phyloP scores from a whole-genome alignment of 2,797 vertebrate genomes.

The Nannoperca australis region DNA sequence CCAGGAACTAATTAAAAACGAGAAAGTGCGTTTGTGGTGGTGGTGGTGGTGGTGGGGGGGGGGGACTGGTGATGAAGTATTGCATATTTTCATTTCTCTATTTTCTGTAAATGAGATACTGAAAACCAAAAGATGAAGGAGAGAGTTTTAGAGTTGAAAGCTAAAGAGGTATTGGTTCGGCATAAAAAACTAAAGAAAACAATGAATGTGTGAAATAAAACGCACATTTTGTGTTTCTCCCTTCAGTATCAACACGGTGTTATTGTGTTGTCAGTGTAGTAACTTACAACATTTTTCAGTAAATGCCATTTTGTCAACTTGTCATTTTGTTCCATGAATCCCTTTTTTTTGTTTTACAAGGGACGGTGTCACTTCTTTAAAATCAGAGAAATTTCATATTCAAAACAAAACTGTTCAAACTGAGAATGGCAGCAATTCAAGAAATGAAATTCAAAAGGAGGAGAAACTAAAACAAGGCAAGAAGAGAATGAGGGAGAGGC shows the following conservation, averaged over 20 bases:
- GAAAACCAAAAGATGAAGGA: neutral
- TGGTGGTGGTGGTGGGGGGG: neutral
- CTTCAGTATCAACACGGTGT: slow-evolving; percentile 5
- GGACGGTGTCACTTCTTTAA: slow-evolving; percentile 34
- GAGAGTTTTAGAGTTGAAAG: neutral
- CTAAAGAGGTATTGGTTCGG: neutral
- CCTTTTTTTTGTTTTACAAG: neutral
- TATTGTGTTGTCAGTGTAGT: slow-evolving; percentile 25
- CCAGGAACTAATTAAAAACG: slow-evolving; percentile 58
- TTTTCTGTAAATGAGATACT: neutral
- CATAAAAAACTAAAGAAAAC: slow-evolving; percentile 3
- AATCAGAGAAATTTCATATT: slow-evolving; percentile 37
- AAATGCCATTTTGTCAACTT: slow-evolving; percentile 14
- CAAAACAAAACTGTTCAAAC: slow-evolving; percentile 45
- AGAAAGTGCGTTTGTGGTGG: neutral
- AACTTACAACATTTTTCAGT: slow-evolving; percentile 3
- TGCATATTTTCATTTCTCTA: slow-evolving; percentile 16
- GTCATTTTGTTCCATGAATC: slow-evolving; percentile 23
- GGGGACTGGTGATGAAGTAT: neutral
- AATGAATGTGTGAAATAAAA: neutral
- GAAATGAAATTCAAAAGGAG: slow-evolving; percentile 49
- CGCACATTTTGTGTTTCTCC: slow-evolving; percentile 8
- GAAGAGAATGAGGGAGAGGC: slow-evolving; percentile 49
- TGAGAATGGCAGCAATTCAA: slow-evolving; percentile 46
- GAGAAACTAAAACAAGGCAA: slow-evolving; percentile 42